These are phyloP conservation scores for Agrilus planipennis DNA, from an alignment of 1,140 invertebrate species.

Conservation along the genomic window DNA sequence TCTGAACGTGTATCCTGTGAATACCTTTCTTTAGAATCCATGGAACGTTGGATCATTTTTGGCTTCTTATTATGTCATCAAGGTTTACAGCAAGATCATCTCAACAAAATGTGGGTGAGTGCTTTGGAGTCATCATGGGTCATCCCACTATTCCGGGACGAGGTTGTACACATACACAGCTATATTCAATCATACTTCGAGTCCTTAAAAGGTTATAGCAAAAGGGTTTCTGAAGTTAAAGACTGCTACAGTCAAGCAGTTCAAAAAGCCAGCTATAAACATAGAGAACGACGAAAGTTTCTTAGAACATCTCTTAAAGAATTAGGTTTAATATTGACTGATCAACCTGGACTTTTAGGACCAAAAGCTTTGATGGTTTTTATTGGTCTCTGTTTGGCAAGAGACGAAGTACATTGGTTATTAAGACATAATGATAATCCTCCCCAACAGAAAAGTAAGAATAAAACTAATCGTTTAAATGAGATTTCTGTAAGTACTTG, in stretches of 20 bases:
- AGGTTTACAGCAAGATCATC: conserved; percentile 59
- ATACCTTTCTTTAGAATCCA: conserved; percentile 85
- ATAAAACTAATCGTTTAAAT: too few relatives aligned
- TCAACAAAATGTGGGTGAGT: conserved; percentile 80
- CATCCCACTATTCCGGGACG: conserved; percentile 89
- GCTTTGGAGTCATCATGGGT: conserved; percentile 92
- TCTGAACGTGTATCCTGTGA: conserved; percentile 96
- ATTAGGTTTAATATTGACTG: conserved; percentile 86
- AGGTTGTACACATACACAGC: conserved; percentile 91
- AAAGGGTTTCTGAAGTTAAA: conserved; percentile 86
- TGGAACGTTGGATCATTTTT: conserved; percentile 96
- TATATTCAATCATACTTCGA: conserved; percentile 93
- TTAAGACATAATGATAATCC: conserved; percentile 93
- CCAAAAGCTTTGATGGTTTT: conserved; percentile 95
- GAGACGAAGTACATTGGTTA: conserved; percentile 97
- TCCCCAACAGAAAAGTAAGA: conserved; percentile 71
- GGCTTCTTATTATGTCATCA: conserved; percentile 82
- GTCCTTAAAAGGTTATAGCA: conserved; percentile 87
- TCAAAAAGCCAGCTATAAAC: conserved; percentile 78
- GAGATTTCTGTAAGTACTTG: too few relatives aligned
- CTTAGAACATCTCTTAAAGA: conserved; percentile 91
- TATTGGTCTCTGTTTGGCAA: conserved; percentile 86
- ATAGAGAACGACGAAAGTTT: conserved; percentile 93
- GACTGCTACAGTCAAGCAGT: conserved; percentile 84
- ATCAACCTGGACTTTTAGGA: conserved; percentile 94